Evolutionary conservation across 2,113 vertebrate species (phyloP), one percentile per base, ranked within the genome.

Genomic region (Prunella fulvescens): DNA sequence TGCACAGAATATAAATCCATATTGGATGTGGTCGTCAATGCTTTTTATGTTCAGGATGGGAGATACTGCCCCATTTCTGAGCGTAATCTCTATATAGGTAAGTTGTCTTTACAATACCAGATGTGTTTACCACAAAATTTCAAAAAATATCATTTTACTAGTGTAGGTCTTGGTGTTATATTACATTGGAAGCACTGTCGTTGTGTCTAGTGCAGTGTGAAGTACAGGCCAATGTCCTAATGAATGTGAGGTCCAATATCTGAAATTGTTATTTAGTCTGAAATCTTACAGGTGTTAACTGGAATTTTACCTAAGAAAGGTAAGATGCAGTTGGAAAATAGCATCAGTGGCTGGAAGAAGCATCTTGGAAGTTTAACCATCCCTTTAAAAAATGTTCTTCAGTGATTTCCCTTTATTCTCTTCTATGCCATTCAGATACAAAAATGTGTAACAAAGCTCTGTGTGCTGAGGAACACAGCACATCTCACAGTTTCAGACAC

Each of bases 1-100:
- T 99, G 99, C 84, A 93, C 98, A 29, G 98, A 98, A 86, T 97
- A 99, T 83, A 98, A 94, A 95, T 97, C 97, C 71, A 62, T 99
- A 53, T 86, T 99, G 96, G 97, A 98, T 60, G 72, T 98, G 33
- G 98, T 99, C 29, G 95, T 99, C 54, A 96, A 97, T 24, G 96
- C 98, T 40, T 99, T 99, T 97, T 99, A 98, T 66, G 92, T 57
- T 39, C 97, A 90, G 45, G 97, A 98, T 20, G 98, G 98, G 39
- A 98, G 88, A 64, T 84, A 88, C 33, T 97, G 98, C 81, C 96
- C 94, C 26, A 93, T 87, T 94, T 94, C 96, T 5, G 98, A 99
- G 65, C 97, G 76, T 70, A 98, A 96, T 94, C 97, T 98, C 67
- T 99, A 98, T 74, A 33, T 81, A 67, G 98, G 99, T 99, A 97